Evolutionary conservation across 2,797 vertebrate genomes (phyloP), one percentile per base, ranked within the genome.

Genomic region (Micromesistius poutassou): DNA sequence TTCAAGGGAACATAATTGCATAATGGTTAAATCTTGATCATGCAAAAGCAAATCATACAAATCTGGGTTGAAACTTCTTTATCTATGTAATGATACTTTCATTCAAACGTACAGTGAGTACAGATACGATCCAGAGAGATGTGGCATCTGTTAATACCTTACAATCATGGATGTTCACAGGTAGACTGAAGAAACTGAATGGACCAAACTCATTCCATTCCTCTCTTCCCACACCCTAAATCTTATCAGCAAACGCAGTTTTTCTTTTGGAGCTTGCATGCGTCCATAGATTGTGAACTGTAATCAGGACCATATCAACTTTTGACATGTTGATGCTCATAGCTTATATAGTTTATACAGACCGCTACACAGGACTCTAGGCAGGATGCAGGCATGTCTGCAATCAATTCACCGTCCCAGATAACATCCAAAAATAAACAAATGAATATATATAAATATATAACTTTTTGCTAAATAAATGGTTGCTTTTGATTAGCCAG

Each of bases 361-460:
- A 72, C 30, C 75, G 31, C 74, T 62, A 38, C 30, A 8, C 71
- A 55, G 5, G 42, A 79, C 77, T 81, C 76, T 81, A 12, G 84
- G 82, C 80, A 76, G 72, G 79, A 84, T 77, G 73, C 38, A 42
- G 70, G 0, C 7, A 12, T 1, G 76, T 75, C 86, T 87, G 84
- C 78, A 84, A 81, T 75, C 81, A 87, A 86, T 87, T 70, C 77
- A 74, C 72, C 77, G 81, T 31, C n/a, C 40, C 4, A 84, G 84
- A 90, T 87, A 76, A 77, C 78, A 88, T 88, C 85, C 74, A 79
- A 74, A 78, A 77, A 86, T 66, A 86, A 87, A 87, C 85, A 74
- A 73, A 79, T 4, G 12, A 28, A 68, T 13, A 42, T 16, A 38
- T 3, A 83, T 79, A 72, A 73, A 74, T 80, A 42, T 68, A 30